These are phyloP conservation scores for Sebastes paucispinis DNA, from an alignment of 2,797 vertebrate genomes.

Conservation along the genomic window DNA sequence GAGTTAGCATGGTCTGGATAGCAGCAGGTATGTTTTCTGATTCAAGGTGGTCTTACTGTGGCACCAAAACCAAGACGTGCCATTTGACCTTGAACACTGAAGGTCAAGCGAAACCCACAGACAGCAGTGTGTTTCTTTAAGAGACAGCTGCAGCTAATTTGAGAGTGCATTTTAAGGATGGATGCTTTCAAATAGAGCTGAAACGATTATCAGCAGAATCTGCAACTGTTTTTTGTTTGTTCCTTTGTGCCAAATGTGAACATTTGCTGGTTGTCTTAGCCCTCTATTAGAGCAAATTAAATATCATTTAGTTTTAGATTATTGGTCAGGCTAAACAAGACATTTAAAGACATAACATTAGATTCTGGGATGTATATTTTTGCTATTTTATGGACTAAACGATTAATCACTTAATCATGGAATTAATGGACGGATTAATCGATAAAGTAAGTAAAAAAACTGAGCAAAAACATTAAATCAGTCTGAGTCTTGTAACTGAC, in stretches of 20 bases:
- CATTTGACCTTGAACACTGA: conserved; percentile 7
- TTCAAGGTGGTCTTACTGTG: neutral
- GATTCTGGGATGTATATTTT: neutral
- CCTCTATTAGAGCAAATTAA: neutral
- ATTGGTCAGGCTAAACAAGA: neutral
- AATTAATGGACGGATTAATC: too few species aligned
- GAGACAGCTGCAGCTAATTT: conserved; percentile 15
- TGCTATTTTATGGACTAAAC: neutral
- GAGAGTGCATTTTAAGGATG: neutral
- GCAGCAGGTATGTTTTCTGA: conserved; percentile 9
- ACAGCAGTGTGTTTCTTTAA: conserved; percentile 4
- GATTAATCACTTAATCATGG: neutral
- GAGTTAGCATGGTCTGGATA: conserved; percentile 5
- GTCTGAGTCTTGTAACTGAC: too few species aligned
- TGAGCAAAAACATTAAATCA: too few species aligned
- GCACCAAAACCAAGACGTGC: neutral
- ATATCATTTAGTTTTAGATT: neutral
- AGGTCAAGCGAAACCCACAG: conserved; percentile 16
- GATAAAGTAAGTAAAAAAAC: too few species aligned
- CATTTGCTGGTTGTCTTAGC: neutral
- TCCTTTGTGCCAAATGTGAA: neutral
- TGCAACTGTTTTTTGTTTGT: neutral
- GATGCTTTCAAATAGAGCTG: neutral
- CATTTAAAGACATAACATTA: neutral
- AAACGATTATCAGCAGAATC: neutral